These are phyloP conservation scores for Anniella stebbinsi DNA, from an alignment of 2,797 vertebrate species.

Conservation along the genomic window DNA sequence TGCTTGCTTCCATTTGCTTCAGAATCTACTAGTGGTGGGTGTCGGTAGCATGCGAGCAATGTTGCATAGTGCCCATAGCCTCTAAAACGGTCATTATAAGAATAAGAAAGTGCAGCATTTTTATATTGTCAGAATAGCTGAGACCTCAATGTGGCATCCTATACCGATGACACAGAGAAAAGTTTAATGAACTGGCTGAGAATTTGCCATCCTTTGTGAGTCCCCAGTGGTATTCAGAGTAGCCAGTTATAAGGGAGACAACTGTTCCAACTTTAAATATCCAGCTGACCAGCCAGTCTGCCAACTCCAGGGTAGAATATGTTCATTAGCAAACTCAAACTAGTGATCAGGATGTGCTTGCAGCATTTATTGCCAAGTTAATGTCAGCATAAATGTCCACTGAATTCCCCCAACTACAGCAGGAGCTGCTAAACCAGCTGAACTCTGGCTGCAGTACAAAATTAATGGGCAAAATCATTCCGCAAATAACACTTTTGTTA, in stretches of 20 bases:
- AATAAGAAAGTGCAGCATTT: not conserved
- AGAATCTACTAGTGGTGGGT: no score
- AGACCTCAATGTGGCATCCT: not conserved
- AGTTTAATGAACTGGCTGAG: constrained; percentile 11
- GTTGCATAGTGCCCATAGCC: no score
- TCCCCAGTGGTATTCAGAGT: not conserved
- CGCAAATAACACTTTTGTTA: not conserved
- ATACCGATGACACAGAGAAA: constrained; percentile 14
- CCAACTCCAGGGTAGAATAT: constrained; percentile 26
- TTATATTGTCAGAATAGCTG: not conserved
- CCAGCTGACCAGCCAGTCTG: constrained; percentile 31
- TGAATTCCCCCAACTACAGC: not conserved
- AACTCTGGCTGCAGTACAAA: constrained; percentile 6
- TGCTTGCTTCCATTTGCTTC: no score
- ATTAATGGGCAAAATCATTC: constrained; percentile 19
- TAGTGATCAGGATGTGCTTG: constrained; percentile 10
- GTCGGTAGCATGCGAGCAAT: no score
- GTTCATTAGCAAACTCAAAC: constrained; percentile 39
- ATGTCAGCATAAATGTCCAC: not conserved
- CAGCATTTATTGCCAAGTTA: constrained; percentile 24
- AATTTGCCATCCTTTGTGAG: constrained; percentile 9
- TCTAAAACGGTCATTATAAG: not conserved
- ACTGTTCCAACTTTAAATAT: constrained; percentile 20
- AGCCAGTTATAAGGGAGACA: constrained; percentile 24
- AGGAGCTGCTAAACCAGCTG: constrained; percentile 20